phyloP scores from a whole-genome alignment of 2,888 invertebrate genomes.

The Caenorhabditis panamensis region DNA sequence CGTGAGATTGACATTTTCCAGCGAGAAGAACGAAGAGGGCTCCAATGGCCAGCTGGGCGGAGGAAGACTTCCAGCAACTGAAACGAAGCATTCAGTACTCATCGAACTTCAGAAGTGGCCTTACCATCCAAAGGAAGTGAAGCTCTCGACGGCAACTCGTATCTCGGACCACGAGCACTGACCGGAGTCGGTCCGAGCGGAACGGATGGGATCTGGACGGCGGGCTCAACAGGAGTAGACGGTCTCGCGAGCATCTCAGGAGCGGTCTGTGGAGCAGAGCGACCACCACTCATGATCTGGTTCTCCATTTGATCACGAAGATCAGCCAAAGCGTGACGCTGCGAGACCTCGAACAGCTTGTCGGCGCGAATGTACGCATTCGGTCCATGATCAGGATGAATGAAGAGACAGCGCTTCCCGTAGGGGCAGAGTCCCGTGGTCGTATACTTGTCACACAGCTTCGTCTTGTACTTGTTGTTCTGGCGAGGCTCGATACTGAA shows the following conservation, averaged over 20 bases:
- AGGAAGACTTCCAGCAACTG: constrained; percentile 53
- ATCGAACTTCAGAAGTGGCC: neutral
- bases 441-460: constrained; percentile 81
- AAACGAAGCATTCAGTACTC: neutral
- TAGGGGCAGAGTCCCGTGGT: constrained; percentile 80
- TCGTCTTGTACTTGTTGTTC: constrained; percentile 80
- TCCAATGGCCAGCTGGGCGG: constrained; percentile 74
- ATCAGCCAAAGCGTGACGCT: constrained; percentile 68
- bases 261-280: constrained; percentile 2
- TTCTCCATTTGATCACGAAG: constrained; percentile 62
- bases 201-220: constrained; percentile 17
- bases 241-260: constrained; percentile 35
- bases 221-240: constrained; percentile 43
- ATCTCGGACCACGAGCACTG: constrained; percentile 35
- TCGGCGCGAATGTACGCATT: constrained; percentile 74
- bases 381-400: constrained; percentile 75
- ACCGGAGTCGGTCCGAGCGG: constrained; percentile 48
- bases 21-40: constrained; percentile 66
- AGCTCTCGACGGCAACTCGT: constrained; percentile 27
- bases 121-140: constrained; percentile 13
- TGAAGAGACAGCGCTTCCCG: constrained; percentile 79
- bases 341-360: constrained; percentile 70
- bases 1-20: constrained; percentile 32
- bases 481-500: constrained; percentile 69
- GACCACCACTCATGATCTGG: constrained; percentile 54